Evolutionary conservation across 2,888 invertebrate genomes (phyloP).

Genomic region (Bellardia bayeri): DNA sequence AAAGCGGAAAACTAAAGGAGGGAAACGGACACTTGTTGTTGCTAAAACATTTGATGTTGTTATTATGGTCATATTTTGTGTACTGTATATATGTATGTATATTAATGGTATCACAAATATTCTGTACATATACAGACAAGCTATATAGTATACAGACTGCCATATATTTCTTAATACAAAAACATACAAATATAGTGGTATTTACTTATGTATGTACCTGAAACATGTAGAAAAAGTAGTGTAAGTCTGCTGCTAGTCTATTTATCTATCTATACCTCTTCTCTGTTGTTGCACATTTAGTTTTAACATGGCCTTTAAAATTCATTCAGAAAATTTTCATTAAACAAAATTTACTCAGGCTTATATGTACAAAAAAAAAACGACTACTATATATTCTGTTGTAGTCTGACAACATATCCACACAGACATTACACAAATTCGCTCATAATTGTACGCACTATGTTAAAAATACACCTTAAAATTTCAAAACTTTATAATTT

Average conservation of each 20-base stretch:
- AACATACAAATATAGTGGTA: no score
- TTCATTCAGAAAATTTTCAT: not conserved
- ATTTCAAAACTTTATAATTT: no score
- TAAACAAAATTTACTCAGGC: not conserved
- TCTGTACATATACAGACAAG: not conserved
- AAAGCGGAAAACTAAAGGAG: slow-evolving; percentile 62
- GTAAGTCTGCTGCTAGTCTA: not conserved
- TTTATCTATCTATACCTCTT: not conserved
- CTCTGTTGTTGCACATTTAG: not conserved
- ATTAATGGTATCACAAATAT: not conserved
- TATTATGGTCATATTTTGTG: not conserved
- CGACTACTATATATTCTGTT: not conserved
- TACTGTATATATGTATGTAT: not conserved
- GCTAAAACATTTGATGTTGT: slow-evolving; percentile 1
- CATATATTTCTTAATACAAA: not conserved
- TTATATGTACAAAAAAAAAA: not conserved
- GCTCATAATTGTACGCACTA: no score
- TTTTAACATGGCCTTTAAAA: not conserved
- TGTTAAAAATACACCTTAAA: no score
- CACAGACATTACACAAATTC: not conserved
- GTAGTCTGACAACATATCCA: not conserved
- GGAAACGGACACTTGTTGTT: slow-evolving; percentile 54
- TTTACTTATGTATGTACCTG: no score
- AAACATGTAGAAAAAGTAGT: not conserved
- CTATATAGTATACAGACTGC: not conserved